Conservation (phyloP, 2,113 vertebrate species). For the Nesospiza acunhae region DNA sequence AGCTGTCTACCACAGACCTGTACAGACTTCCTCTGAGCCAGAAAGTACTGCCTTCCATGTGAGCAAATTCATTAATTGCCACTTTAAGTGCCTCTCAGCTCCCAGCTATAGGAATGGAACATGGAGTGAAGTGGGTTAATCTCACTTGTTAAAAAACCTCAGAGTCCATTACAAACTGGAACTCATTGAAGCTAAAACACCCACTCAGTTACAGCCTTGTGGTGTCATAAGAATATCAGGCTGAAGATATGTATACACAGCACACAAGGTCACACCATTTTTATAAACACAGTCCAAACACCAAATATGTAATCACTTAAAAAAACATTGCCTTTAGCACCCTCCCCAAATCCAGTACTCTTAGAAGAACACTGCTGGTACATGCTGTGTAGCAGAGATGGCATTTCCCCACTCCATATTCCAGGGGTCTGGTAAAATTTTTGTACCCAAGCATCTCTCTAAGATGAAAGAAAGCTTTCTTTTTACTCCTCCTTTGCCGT, state of each 20-base stretch:
- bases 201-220: not conserved
- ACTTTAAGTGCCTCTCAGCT: not conserved
- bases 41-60: not conserved
- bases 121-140: not conserved
- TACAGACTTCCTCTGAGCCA: not conserved
- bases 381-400: not conserved
- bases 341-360: not conserved
- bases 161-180: not conserved
- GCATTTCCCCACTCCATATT: not conserved
- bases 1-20: not conserved
- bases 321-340: not conserved
- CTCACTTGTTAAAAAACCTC: not conserved
- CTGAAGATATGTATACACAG: not conserved
- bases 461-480: not conserved
- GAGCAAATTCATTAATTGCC: not conserved
- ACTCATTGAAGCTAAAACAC: not conserved
- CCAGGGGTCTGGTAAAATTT: not conserved
- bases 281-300: not conserved
- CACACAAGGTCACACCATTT: not conserved
- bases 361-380: not conserved
- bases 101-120: not conserved
- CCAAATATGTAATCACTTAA: not conserved
- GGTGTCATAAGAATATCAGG: not conserved
- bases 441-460: not conserved
- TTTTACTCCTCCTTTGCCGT: not conserved